Conservation (phyloP, 1,140 invertebrate genomes). For the Diorhabda elongata region DNA sequence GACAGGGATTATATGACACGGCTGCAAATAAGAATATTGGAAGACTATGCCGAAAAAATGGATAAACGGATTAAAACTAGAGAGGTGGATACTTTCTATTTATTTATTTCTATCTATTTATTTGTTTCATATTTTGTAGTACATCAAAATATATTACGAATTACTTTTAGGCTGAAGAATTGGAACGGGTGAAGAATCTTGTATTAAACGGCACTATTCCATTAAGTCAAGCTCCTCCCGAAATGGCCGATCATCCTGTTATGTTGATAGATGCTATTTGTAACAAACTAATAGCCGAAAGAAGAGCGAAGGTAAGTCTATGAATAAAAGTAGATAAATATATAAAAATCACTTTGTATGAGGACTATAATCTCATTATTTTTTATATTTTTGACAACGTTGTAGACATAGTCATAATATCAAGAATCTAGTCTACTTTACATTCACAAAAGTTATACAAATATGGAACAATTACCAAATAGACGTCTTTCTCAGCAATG, state of each 20-base stretch:
- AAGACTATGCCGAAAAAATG: slow-evolving; percentile 58
- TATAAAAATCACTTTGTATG: not conserved
- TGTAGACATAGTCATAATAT: too few species aligned
- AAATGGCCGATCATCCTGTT: slow-evolving; percentile 61
- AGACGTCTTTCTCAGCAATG: too few species aligned
- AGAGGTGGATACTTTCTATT: slow-evolving; percentile 50
- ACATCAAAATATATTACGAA: not conserved
- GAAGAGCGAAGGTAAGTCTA: slow-evolving; percentile 50
- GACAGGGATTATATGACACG: slow-evolving; percentile 63
- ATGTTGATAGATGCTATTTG: slow-evolving; percentile 62
- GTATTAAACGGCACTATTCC: slow-evolving; percentile 60
- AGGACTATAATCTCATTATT: not conserved
- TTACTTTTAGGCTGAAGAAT: slow-evolving; percentile 56
- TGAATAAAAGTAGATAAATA: not conserved
- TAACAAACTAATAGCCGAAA: slow-evolving; percentile 55
- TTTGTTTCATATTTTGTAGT: not conserved
- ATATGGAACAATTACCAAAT: too few species aligned
- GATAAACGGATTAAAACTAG: slow-evolving; percentile 58
- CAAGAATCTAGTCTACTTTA: too few species aligned
- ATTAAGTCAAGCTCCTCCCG: slow-evolving; percentile 59
- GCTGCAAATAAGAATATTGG: slow-evolving; percentile 56
- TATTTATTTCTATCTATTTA: not conserved
- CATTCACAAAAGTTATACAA: too few species aligned
- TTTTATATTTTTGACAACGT: too few species aligned
- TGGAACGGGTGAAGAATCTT: slow-evolving; percentile 62